Evolutionary conservation across 23 tunicate species (phyloP), one percentile per base, ranked within the genome.

Genomic region (Ascidia mentula): DNA sequence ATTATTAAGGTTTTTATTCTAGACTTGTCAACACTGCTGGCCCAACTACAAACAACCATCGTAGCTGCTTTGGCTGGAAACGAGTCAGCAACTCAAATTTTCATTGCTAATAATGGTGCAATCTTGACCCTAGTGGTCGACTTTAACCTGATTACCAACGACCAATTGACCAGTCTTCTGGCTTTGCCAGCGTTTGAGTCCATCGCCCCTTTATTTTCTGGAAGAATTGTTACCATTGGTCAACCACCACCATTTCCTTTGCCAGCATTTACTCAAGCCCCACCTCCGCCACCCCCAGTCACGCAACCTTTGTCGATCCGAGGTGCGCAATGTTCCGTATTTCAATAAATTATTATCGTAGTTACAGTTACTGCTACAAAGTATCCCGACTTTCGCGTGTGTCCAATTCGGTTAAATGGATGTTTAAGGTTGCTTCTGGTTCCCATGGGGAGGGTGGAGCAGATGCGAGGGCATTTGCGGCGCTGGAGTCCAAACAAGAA

Each of bases 391-490:
- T 42, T 42, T 42, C 12, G 53, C 53, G 53, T 42, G 12, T 15
- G 53, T 42, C 15, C 15, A 15, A 9, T 15, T 42, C 53, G 15
- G 15, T 42, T 12, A 42, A 9, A 12, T 42, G 53, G 12, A 9
- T 42, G 53, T 42, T 53, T 53, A 20, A 53, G 65, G 65, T 53
- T 53, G 65, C 13, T 53, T 53, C 24, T 91, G 97, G 99, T 83
- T 72, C 38, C 87, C 89, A 30, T 96, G 99, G 99, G 82, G 94
- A 40, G 97, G 86, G n/a, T 96, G 99, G 99, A 84, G 96, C 78
- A 76, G 65, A 31, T 96, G 99, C 73, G 69, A 84, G 59, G 94
- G 88, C 0, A 65, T 78, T 59, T 96, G 99, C 76, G 95, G 94
- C 34, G 72, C 53, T 22, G 87, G 87, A 1, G 83, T 88, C 38